Percentiles rank a stretch among this genome's conserved stretches.
Conservation (phyloP, 2,888 invertebrate genomes). For the Helicoverpa assulta region DNA sequence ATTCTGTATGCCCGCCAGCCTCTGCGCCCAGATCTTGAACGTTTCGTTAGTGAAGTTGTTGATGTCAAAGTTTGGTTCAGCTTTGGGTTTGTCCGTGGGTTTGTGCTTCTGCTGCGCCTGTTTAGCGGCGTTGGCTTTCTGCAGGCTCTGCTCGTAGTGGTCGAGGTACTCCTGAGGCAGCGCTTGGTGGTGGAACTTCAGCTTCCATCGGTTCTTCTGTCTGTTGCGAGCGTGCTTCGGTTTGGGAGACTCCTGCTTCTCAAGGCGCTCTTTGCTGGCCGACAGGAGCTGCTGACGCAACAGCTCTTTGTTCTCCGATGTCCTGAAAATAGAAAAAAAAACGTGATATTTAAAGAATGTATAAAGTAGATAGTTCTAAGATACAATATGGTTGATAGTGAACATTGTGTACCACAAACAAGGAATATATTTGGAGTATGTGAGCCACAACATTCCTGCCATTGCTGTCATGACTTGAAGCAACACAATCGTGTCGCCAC, state of each 20-base stretch:
- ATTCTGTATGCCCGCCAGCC: conserved; percentile 93
- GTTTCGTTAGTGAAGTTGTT: conserved; percentile 91
- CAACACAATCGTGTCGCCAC: conserved; percentile 9
- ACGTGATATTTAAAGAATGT: background rate
- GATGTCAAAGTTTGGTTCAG: conserved; percentile 79
- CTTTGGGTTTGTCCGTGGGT: conserved; percentile 78
- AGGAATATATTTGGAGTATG: conserved; percentile 25
- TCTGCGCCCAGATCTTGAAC: conserved; percentile 93
- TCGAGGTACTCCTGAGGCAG: conserved; percentile 94
- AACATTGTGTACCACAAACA: background rate
- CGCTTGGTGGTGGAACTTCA: conserved; percentile 95
- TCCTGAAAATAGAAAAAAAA: conserved; percentile 71
- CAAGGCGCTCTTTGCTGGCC: conserved; percentile 82
- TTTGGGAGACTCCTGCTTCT: conserved; percentile 77
- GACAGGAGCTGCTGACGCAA: conserved; percentile 85
- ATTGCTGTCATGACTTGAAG: conserved; percentile 20
- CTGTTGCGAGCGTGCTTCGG: conserved; percentile 83
- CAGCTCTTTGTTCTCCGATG: conserved; percentile 85
- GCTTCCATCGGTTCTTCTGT: conserved; percentile 93
- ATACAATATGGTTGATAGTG: background rate
- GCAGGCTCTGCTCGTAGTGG: conserved; percentile 94
- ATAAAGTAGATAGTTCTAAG: background rate
- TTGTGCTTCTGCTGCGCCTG: conserved; percentile 72
- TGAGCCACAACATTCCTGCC: conserved; percentile 20
- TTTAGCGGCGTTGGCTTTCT: conserved; percentile 87